Conservation (phyloP, 2,797 vertebrate genomes). For the Lacerta agilis region DNA sequence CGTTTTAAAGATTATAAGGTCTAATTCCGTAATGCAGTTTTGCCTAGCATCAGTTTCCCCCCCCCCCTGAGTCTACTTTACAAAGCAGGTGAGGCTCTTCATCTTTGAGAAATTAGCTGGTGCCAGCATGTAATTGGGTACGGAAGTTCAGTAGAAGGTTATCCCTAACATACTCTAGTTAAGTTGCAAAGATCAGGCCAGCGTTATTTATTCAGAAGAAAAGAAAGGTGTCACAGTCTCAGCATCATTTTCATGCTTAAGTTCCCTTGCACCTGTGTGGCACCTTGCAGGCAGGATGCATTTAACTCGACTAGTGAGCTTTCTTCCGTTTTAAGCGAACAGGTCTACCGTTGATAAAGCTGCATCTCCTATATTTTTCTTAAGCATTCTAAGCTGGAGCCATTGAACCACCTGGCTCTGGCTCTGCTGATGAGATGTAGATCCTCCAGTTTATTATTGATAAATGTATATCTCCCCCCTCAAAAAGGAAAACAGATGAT, state of each 20-base stretch:
- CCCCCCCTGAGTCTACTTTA: constrained; percentile 44
- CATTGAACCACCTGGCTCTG: too few relatives aligned
- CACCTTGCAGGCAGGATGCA: constrained; percentile 18
- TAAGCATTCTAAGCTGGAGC: background rate
- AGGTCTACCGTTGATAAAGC: background rate
- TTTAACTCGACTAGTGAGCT: background rate
- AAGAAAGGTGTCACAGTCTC: constrained; percentile 45
- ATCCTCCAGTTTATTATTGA: too few relatives aligned
- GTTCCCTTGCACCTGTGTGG: background rate
- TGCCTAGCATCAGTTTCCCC: constrained; percentile 17
- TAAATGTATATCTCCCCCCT: too few relatives aligned
- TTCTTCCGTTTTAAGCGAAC: constrained; percentile 4
- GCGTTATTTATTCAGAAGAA: constrained; percentile 53
- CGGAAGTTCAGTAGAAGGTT: constrained; percentile 2
- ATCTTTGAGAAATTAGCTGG: constrained; percentile 31
- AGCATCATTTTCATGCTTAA: constrained; percentile 39
- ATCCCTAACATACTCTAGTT: constrained; percentile 36
- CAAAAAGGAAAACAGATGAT: too few relatives aligned
- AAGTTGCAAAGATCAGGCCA: constrained; percentile 30
- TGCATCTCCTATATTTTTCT: background rate
- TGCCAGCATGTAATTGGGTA: constrained; percentile 36
- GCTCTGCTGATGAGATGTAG: too few relatives aligned
- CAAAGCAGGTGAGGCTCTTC: constrained; percentile 21
- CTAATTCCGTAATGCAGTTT: background rate
- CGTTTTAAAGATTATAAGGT: background rate